Conservation (phyloP, 2,797 vertebrate species). For the Urophycis tenuis region DNA sequence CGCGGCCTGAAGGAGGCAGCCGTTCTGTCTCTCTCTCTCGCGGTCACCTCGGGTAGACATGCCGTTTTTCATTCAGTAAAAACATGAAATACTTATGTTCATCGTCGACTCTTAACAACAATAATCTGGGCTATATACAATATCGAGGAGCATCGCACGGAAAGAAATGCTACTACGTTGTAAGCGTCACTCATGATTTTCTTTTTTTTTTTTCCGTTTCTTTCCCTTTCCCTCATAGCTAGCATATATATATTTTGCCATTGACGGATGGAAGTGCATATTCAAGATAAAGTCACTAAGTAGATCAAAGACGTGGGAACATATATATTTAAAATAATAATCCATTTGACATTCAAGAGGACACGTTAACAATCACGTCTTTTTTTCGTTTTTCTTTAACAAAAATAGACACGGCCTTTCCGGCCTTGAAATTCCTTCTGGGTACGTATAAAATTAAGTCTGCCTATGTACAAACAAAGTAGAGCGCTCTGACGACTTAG, state of each 20-base stretch:
- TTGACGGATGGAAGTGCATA: constrained; percentile 60
- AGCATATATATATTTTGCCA: constrained; percentile 54
- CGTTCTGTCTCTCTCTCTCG: no score
- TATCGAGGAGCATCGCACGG: constrained; percentile 50
- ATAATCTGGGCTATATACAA: constrained; percentile 60
- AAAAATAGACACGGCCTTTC: constrained; percentile 81
- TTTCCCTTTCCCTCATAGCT: constrained; percentile 33
- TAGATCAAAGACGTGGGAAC: constrained; percentile 60
- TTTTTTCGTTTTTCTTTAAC: constrained; percentile 61
- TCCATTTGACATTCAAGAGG: constrained; percentile 66
- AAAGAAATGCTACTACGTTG: constrained; percentile 54
- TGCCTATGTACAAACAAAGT: constrained; percentile 73
- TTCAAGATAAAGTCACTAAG: constrained; percentile 68
- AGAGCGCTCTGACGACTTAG: constrained; percentile 67
- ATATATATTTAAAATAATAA: constrained; percentile 63
- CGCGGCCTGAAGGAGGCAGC: constrained; percentile 50
- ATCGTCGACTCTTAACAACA: constrained; percentile 52
- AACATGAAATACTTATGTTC: constrained; percentile 45
- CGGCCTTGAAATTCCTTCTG: constrained; percentile 77
- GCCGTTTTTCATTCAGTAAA: constrained; percentile 51
- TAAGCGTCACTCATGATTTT: constrained; percentile 54
- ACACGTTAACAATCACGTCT: constrained; percentile 51
- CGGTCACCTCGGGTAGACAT: constrained; percentile 61
- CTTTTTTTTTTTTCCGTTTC: background rate
- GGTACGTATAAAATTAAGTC: constrained; percentile 74